Conservation (phyloP, 2,113 vertebrate species). For the Coturnix japonica region DNA sequence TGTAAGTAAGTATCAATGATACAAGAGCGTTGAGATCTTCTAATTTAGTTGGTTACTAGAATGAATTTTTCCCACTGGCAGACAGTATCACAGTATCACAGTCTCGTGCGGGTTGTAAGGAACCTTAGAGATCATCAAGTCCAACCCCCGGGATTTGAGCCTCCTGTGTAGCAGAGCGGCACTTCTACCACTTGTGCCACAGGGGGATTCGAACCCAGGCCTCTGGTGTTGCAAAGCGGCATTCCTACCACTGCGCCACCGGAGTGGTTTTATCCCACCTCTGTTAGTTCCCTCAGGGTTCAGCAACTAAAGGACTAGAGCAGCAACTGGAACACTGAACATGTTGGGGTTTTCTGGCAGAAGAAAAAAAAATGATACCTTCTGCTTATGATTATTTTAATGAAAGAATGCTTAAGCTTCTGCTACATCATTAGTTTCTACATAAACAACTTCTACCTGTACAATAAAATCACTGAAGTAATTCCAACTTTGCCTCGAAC, state of each 20-base stretch:
- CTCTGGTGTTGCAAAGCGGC: too few species aligned
- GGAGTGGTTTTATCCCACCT: background rate
- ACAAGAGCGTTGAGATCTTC: background rate
- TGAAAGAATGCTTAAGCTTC: background rate
- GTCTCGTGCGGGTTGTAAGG: too few species aligned
- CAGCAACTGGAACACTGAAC: background rate
- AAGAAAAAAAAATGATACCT: background rate
- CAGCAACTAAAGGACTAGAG: background rate
- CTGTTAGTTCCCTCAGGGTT: background rate
- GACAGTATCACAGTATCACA: too few species aligned
- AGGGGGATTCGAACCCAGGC: too few species aligned
- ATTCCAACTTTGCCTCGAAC: background rate
- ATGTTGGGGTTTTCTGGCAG: background rate
- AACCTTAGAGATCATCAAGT: too few species aligned
- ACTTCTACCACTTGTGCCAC: too few species aligned
- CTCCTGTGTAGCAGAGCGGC: too few species aligned
- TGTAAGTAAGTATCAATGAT: background rate
- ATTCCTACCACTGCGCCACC: too few species aligned
- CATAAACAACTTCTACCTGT: background rate
- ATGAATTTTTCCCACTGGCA: background rate
- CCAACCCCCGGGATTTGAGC: too few species aligned
- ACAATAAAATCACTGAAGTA: slow-evolving; percentile 28
- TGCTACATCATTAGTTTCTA: background rate
- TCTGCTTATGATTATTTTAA: background rate
- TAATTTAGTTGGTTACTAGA: background rate